Percentiles rank a stretch among this genome's conserved stretches.
phyloP scores from a whole-genome alignment of 2,797 vertebrate genomes.

The Syndactyla subalaris region DNA sequence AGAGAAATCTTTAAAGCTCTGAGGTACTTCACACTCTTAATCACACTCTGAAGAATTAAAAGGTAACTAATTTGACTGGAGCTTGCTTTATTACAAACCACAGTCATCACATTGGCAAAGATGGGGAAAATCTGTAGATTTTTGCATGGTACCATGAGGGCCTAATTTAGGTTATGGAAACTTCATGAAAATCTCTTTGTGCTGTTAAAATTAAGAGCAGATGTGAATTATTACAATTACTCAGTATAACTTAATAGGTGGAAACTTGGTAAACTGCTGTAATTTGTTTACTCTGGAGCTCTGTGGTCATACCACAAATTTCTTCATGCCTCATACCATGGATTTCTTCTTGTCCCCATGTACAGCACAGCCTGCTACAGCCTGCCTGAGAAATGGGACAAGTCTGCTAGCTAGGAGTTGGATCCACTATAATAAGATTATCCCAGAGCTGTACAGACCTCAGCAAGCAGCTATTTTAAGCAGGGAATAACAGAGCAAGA shows the following conservation, averaged over 20 bases:
- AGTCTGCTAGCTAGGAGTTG: neutral
- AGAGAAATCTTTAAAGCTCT: neutral
- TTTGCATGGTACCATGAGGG: neutral
- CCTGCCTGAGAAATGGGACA: neutral
- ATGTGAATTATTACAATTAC: neutral
- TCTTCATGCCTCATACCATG: neutral
- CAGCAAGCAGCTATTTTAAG: conserved; percentile 31
- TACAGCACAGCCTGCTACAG: neutral
- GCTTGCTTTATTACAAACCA: neutral
- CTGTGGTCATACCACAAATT: neutral
- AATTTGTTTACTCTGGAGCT: neutral
- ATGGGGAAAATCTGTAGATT: neutral
- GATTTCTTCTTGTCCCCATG: neutral
- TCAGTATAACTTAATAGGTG: neutral
- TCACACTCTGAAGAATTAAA: neutral
- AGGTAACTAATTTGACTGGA: neutral
- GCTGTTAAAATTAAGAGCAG: neutral
- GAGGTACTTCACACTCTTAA: neutral
- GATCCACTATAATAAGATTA: conserved; percentile 12
- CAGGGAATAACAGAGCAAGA: neutral
- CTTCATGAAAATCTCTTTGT: neutral
- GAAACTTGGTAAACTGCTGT: conserved; percentile 4
- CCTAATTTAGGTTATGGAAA: neutral
- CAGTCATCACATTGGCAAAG: neutral
- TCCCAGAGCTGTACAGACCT: neutral